phyloP scores from a whole-genome alignment of 2,888 invertebrate genomes.

The Lymantria dispar region DNA sequence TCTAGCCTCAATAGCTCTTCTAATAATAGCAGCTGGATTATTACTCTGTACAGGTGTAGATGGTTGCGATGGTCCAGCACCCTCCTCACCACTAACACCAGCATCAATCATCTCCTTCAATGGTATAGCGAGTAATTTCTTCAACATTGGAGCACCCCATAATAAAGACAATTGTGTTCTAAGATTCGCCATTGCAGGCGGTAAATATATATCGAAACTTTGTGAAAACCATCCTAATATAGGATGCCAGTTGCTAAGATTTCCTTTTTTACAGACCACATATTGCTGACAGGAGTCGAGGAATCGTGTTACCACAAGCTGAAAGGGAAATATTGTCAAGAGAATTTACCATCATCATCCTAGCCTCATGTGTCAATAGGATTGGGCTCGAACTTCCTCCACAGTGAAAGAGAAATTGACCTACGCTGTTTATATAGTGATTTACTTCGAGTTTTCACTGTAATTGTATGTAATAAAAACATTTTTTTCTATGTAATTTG shows the following conservation, averaged over 20 bases:
- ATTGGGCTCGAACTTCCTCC: too few species aligned
- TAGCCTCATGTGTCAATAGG: too few species aligned
- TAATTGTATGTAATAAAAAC: too few species aligned
- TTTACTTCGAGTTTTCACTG: too few species aligned
- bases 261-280: slow-evolving; percentile 94
- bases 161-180: slow-evolving; percentile 86
- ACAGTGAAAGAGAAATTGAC: too few species aligned
- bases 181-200: slow-evolving; percentile 87
- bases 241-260: slow-evolving; percentile 98
- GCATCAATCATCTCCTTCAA: slow-evolving; percentile 81
- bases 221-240: slow-evolving; percentile 97
- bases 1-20: slow-evolving; percentile 76
- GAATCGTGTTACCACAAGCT: slow-evolving; percentile 93
- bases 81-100: slow-evolving; percentile 60
- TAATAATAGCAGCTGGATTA: slow-evolving; percentile 72
- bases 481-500: too few species aligned
- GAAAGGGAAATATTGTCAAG: slow-evolving; percentile 11
- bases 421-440: too few species aligned
- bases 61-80: slow-evolving; percentile 81
- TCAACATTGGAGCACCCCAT: slow-evolving; percentile 83
- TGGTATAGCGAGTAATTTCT: slow-evolving; percentile 64
- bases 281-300: slow-evolving; percentile 95
- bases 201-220: slow-evolving; percentile 85
- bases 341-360: too few species aligned
- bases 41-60: slow-evolving; percentile 68